Evolutionary conservation across 2,797 vertebrate species (phyloP), one percentile per base, ranked within the genome.

Genomic region (Acanthurus tractus): DNA sequence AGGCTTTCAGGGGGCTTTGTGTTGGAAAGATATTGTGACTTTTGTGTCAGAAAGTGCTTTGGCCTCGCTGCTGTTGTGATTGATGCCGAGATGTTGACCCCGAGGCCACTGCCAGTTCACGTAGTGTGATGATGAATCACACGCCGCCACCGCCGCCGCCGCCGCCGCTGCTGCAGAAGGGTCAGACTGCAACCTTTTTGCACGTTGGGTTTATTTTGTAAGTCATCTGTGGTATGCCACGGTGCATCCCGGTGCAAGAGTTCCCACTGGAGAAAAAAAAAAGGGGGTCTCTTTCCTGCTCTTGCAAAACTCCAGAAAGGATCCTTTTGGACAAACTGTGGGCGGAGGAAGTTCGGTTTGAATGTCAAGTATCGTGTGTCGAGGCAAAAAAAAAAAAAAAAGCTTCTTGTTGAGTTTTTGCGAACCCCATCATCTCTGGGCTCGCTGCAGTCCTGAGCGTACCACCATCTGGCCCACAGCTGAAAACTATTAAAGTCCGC

Each of bases 391-490:
- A 86, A 90, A 70, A 29, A 29, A 29, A 25, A 76, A 86, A 90
- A 70, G 63, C 79, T 80, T 91, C 85, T 91, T 83, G 90, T 91
- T 83, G 90, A 93, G 93, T 29, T 29, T 83, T 92, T 91, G 89
- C 90, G 88, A 91, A 88, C 75, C 90, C 84, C 88, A 86, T 90
- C 89, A 90, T 87, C 82, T 92, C 90, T 3, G 2, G 87, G 80
- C 86, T 85, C 18, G 34, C 89, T 83, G 83, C 90, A 89, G 83
- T 81, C 80, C 84, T 86, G 59, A 87, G 89, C 72, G 84, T 78
- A 89, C 82, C 87, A 84, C 82, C 95, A 95, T 96, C 94, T 95
- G 94, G 93, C 78, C 85, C 91, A 93, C 95, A 96, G 94, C 95
- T 96, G 95, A 94, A 95, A 95, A 94, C 94, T 87, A 94, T 95